Base-by-base conservation (phyloP, 2,113 vertebrate species). In the Corvus moneduloides region DNA sequence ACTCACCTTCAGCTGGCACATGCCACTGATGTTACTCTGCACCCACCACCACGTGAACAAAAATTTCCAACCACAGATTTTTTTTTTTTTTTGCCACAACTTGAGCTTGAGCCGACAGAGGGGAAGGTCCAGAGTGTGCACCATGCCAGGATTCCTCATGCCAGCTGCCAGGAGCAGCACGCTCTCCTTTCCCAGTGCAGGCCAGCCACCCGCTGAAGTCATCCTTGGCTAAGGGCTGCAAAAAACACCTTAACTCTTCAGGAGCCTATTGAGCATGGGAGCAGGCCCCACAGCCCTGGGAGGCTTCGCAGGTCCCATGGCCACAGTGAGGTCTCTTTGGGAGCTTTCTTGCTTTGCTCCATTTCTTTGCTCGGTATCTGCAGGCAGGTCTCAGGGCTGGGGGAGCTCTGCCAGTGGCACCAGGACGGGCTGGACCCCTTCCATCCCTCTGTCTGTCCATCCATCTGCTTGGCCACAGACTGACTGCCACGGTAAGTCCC, bases 261-360 rank as follows among this genome's bases (percentile, higher is more conserved):
- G 46, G 49, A 84, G 20, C 21, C 39, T 12, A 13, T 32, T 0
- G 1, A 75, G 27, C 30, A 4, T 0, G 0, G 68, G 30, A 61
- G 11, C 61, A n/a, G 1, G 66, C 32, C 16, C 30, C 22, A 3
- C 2, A 20, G 43, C 8, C 26, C 12, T 2, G 3, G 3, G n/a
- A 67, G 43, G 16, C 39, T 69, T 27, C 63, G 68, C 64, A 56
- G 54, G 30, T 46, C 30, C 68, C 20, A 0, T 5, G 16, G 52
- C 26, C 1, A 1, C 69, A 33, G 39, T 0, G 13, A 33, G 44
- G 27, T 52, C 37, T 54, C n/a, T 84, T 11, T 2, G 33, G 55
- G 48, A 75, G 6, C 10, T 75, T 75, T 72, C 37, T 54, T n/a
- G 22, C 56, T 75, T 82, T 59, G 32, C 32, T 46, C 32, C 4